Evolutionary conservation across 2,888 invertebrate genomes (phyloP), one percentile per base, ranked within the genome.

Genomic region (Patella depressa): DNA sequence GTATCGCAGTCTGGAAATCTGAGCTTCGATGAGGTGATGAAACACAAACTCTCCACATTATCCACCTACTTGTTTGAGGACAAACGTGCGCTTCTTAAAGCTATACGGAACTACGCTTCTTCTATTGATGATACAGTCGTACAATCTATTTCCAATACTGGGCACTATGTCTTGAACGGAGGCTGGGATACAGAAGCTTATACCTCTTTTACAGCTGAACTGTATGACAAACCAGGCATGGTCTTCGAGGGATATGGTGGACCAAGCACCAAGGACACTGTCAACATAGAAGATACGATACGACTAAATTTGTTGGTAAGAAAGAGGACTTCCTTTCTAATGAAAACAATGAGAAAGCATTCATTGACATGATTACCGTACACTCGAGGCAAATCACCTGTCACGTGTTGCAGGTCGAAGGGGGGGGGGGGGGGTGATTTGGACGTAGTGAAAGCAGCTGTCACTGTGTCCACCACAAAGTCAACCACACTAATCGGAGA

Each of bases 341-440:
- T 75, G 34, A n/a, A 17, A 74, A 78, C 55, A 87, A 87, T 81
- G 86, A 86, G 72, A 82, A 85, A 45, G 29, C 55, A 11, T 85
- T 87, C 70, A 82, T 86, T 4, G 57, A 79, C 55, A 15, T 84
- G 34, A 74, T 86, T 24, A 11, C 73, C 45, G 70, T 71, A n/a
- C 14, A 76, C 9, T 75, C 84, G 12, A 11, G 59, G n/a, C 34
- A 78, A n/a, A 12, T 34, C 54, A 82, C 79, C 7, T 74, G 71
- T 53, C 24, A 53, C 53, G 69, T 75, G 11, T 34, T 74, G 3
- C 83, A 87, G 76, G 84, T 86, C 0, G 24, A 24, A 17, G 24
- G 54, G 11, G 81, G 77, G 12, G 88, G 86, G 79, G 87, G 85
- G 15, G 79, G 87, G 85, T 14, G 87, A 87, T 73, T 12, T 81